Percentiles rank a stretch among this genome's conserved stretches.
These are phyloP conservation scores for Miichthys miiuy DNA, from an alignment of 2,797 vertebrate genomes.

Conservation along the genomic window DNA sequence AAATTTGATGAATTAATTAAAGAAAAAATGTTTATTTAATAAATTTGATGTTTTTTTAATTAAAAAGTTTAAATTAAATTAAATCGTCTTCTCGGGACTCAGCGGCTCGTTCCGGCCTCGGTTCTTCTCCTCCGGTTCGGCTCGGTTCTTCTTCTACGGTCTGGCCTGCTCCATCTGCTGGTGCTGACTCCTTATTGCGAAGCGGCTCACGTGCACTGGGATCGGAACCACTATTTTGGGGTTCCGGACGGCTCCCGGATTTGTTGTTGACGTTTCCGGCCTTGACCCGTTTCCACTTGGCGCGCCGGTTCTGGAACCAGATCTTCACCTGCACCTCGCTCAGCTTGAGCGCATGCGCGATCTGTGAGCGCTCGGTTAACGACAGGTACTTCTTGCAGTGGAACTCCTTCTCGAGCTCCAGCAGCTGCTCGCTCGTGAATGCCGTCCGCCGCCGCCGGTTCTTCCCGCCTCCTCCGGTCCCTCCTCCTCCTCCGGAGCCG, in stretches of 20 bases:
- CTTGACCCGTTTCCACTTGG: conserved; percentile 98
- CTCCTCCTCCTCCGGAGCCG: conserved; percentile 41
- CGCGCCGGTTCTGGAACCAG: conserved; percentile 99
- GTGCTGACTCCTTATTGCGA: conserved; percentile 97
- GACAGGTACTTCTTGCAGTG: conserved; percentile 99
- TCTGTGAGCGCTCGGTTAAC: conserved; percentile 97
- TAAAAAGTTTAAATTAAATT: too few species aligned
- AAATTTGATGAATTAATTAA: too few species aligned
- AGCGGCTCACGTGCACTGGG: conserved; percentile 97
- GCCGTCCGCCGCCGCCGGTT: conserved; percentile 95
- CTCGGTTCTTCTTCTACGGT: conserved; percentile 78
- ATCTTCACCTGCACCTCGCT: conserved; percentile 99
- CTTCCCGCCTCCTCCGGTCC: conserved; percentile 82
- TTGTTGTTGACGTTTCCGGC: conserved; percentile 98
- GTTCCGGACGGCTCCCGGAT: conserved; percentile 96
- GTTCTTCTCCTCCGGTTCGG: too few species aligned
- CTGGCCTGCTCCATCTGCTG: conserved; percentile 97
- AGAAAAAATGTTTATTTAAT: too few species aligned
- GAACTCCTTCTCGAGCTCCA: conserved; percentile 98
- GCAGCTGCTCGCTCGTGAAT: conserved; percentile 97
- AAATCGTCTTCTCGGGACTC: too few species aligned
- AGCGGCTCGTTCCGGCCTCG: too few species aligned
- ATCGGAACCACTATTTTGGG: conserved; percentile 99
- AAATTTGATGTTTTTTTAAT: too few species aligned
- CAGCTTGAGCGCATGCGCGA: conserved; percentile 97